These are phyloP conservation scores for Hephaestus fuliginosus DNA, from an alignment of 2,797 vertebrate genomes.

Conservation along the genomic window DNA sequence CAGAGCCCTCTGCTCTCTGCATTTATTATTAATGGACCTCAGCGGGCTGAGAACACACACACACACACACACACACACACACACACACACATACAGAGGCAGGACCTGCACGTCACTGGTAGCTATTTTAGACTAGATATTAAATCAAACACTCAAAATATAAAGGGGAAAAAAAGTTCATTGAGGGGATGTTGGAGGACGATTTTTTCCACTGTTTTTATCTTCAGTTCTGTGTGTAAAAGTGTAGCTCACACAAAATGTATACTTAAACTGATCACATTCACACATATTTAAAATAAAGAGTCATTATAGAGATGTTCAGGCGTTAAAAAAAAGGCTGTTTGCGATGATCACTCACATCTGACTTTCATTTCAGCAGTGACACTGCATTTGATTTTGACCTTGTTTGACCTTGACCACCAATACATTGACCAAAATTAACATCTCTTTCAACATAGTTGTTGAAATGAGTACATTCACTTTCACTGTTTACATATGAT, in stretches of 20 bases:
- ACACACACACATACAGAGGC: slow-evolving; percentile 32
- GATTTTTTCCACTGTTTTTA: slow-evolving; percentile 16
- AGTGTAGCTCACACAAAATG: slow-evolving; percentile 7
- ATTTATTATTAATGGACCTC: slow-evolving; percentile 83
- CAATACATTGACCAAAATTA: neutral
- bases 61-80: slow-evolving; percentile 36
- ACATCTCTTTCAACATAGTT: neutral
- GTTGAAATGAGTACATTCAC: neutral
- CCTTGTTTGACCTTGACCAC: slow-evolving; percentile 32
- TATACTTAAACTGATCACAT: neutral
- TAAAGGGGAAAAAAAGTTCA: slow-evolving; percentile 9
- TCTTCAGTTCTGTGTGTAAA: slow-evolving; percentile 3
- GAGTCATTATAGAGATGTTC: neutral
- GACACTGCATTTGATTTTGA: slow-evolving; percentile 4
- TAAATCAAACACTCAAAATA: slow-evolving; percentile 60
- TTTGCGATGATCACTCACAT: neutral
- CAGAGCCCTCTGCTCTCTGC: slow-evolving; percentile 76
- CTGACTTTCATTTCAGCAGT: neutral
- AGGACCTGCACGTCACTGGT: slow-evolving; percentile 44
- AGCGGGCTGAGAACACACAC: slow-evolving; percentile 65
- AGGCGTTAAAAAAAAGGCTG: neutral
- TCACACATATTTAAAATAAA: no score
- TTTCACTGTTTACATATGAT: neutral
- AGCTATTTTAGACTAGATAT: slow-evolving; percentile 72
- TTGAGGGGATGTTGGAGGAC: slow-evolving; percentile 8